A percentile compares a stretch with the other conserved stretches of the same genome.
These are phyloP conservation scores for Syngnathus acus DNA, from an alignment of 2,797 vertebrate species.

Conservation along the genomic window DNA sequence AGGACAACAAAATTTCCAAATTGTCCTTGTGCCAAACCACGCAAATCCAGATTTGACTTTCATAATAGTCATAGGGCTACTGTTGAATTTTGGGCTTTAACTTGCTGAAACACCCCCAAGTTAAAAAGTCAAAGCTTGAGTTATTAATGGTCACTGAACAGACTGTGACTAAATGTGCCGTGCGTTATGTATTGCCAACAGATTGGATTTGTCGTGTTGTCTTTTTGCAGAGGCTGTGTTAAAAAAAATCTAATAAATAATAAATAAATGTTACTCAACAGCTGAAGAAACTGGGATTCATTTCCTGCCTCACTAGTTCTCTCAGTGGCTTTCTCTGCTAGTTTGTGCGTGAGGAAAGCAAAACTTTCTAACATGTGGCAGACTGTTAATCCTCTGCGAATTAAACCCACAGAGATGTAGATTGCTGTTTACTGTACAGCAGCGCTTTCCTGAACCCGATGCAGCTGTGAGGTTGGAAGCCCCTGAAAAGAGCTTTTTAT, in stretches of 20 bases:
- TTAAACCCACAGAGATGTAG: conserved; percentile 37
- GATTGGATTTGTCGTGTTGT: neutral
- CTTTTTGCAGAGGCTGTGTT: neutral
- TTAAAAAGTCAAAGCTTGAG: conserved; percentile 33
- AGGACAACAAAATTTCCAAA: neutral
- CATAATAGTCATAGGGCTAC: conserved; percentile 3
- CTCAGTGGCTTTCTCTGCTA: conserved; percentile 5
- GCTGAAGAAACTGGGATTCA: conserved; percentile 18
- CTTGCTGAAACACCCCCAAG: conserved; percentile 26
- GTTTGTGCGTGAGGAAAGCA: neutral
- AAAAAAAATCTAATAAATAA: neutral
- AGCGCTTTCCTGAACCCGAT: conserved; percentile 27
- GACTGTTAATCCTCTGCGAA: conserved; percentile 25
- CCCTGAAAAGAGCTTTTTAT: conserved; percentile 22
- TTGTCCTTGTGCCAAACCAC: neutral
- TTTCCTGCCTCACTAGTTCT: conserved; percentile 17
- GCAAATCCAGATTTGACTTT: neutral
- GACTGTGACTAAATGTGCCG: conserved; percentile 16
- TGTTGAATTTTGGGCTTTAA: conserved; percentile 9
- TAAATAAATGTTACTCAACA: neutral
- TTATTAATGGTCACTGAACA: conserved; percentile 40
- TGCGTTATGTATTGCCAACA: neutral
- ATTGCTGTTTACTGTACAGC: conserved; percentile 18
- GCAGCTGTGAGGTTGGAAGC: conserved; percentile 28
- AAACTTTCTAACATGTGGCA: conserved; percentile 9